Conservation (phyloP, 2,797 vertebrate genomes). For the Halcyon badia region DNA sequence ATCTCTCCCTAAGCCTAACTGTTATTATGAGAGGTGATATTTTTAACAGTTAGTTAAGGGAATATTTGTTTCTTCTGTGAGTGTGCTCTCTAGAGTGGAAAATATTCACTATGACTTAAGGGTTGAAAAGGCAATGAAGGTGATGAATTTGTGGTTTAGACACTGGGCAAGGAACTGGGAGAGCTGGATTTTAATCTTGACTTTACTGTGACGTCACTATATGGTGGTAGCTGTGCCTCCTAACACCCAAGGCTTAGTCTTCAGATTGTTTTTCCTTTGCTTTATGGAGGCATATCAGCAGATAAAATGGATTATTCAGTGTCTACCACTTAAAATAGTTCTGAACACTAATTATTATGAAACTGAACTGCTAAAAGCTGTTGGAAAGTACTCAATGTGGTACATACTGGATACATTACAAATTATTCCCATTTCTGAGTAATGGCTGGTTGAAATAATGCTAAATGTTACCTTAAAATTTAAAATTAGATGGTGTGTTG, state of each 20-base stretch:
- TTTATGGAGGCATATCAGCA: neutral
- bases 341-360: neutral
- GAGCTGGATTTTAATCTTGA: conserved; percentile 37
- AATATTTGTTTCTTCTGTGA: neutral
- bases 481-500: fast-evolving
- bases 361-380: neutral
- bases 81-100: neutral
- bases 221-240: neutral
- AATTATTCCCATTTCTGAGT: neutral
- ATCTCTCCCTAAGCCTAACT: neutral
- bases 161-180: neutral
- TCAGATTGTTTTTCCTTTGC: neutral
- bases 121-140: neutral
- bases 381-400: neutral
- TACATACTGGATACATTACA: neutral
- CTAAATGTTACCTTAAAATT: neutral
- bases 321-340: neutral
- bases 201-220: neutral
- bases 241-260: neutral
- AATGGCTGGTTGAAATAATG: neutral
- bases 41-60: neutral
- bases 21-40: neutral
- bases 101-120: neutral
- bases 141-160: conserved; percentile 15
- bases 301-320: neutral